A percentile compares a stretch with the other conserved stretches of the same genome.
Conservation (phyloP, 1,140 invertebrate species). For the Drosophila orena region DNA sequence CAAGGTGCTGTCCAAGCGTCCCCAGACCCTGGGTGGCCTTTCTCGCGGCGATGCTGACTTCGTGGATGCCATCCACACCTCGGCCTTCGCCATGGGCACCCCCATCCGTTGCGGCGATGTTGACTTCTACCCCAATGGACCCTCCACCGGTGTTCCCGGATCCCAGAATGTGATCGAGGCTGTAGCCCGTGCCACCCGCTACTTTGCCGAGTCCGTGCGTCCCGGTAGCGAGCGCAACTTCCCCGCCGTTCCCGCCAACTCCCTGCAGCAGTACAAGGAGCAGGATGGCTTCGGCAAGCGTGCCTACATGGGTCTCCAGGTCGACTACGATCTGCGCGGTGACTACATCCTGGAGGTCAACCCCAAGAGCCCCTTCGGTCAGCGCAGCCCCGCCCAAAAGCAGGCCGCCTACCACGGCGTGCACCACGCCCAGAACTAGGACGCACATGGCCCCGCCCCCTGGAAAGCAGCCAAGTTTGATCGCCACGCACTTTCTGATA, state of each 20-base stretch:
- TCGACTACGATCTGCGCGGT: slow-evolving; percentile 71
- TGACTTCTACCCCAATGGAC: slow-evolving; percentile 93
- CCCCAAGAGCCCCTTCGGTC: slow-evolving; percentile 73
- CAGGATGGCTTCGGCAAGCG: slow-evolving; percentile 73
- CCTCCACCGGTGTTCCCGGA: slow-evolving; percentile 84
- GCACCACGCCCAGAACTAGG: slow-evolving; percentile 47
- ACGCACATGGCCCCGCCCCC: not conserved
- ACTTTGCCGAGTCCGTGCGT: slow-evolving; percentile 88
- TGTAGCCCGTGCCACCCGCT: slow-evolving; percentile 87
- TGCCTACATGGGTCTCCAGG: slow-evolving; percentile 78
- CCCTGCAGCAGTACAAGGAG: slow-evolving; percentile 72
- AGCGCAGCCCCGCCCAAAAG: slow-evolving; percentile 70
- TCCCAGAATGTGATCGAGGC: slow-evolving; percentile 87
- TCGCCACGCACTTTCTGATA: slow-evolving; percentile 13
- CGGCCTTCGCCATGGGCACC: slow-evolving; percentile 89
- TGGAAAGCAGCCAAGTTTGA: not conserved
- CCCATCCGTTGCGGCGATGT: slow-evolving; percentile 88
- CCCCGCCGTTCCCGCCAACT: slow-evolving; percentile 75
- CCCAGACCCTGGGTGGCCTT: slow-evolving; percentile 85
- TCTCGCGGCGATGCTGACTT: slow-evolving; percentile 86
- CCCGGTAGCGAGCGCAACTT: slow-evolving; percentile 83
- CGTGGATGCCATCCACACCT: slow-evolving; percentile 91
- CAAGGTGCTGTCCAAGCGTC: slow-evolving; percentile 87
- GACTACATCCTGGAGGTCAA: slow-evolving; percentile 81
- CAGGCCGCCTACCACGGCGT: slow-evolving; percentile 65